Conservation (phyloP, 2,113 vertebrate species). For the Alosa alosa region DNA sequence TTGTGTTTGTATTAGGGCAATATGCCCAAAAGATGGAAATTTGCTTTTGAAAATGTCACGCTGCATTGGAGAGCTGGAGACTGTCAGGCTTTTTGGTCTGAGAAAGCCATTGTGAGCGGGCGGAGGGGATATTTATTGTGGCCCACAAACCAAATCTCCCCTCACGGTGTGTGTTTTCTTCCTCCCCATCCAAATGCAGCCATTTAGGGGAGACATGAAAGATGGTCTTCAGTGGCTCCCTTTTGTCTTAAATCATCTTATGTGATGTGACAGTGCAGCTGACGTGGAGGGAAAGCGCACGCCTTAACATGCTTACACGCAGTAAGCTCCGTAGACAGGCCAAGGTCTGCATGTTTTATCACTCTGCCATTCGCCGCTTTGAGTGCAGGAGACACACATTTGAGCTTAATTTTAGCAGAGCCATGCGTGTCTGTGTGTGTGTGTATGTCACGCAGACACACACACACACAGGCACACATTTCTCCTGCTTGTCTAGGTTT, state of each 20-base stretch:
- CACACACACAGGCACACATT: neutral
- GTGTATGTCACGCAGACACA: neutral
- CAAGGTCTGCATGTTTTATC: neutral
- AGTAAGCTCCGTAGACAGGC: neutral
- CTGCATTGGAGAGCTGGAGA: neutral
- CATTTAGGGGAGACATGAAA: neutral
- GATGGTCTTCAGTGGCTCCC: neutral
- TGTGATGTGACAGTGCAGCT: neutral
- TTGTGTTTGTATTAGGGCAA: conserved; percentile 26
- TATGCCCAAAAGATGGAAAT: conserved; percentile 22
- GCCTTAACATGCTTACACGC: conserved; percentile 1
- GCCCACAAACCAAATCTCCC: neutral
- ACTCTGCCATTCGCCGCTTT: neutral
- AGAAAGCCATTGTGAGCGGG: neutral
- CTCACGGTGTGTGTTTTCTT: neutral
- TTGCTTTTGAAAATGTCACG: conserved; percentile 33
- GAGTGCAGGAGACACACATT: neutral
- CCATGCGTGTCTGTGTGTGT: neutral
- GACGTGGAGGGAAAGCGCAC: neutral
- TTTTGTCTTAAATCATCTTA: conserved; percentile 7
- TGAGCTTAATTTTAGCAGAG: neutral
- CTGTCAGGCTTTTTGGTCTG: conserved; percentile 12
- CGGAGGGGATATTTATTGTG: conserved; percentile 2
- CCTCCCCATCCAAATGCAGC: neutral
- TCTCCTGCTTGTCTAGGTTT: conserved; percentile 1